A percentile compares a stretch with the other conserved stretches of the same genome.
Conservation (phyloP, 2,888 invertebrate genomes). For the Nemapogon koenigi region DNA sequence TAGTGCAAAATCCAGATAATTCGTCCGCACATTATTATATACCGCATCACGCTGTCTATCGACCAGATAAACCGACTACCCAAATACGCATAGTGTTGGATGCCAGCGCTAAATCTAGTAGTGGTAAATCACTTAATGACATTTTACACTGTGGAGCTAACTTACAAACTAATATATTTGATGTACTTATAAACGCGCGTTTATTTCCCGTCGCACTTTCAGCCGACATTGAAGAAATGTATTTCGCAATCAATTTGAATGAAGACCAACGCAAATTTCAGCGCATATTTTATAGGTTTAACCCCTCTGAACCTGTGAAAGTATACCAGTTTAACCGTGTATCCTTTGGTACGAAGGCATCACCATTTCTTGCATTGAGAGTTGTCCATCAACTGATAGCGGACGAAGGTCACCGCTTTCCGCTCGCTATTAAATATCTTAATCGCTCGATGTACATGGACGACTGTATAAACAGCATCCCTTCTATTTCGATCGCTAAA, state of each 20-base stretch:
- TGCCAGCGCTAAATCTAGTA: conserved; percentile 13
- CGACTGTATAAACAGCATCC: conserved; percentile 11
- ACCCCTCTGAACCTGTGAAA: neutral
- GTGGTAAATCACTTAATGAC: conserved; percentile 14
- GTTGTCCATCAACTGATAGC: conserved; percentile 13
- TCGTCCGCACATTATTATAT: too few species aligned
- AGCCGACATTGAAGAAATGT: conserved; percentile 17
- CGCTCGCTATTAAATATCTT: conserved; percentile 6
- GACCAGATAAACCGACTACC: too few species aligned
- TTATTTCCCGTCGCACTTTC: conserved; percentile 13
- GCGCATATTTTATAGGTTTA: conserved; percentile 3
- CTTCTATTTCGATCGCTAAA: neutral
- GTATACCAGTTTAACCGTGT: neutral
- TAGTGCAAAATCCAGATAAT: too few species aligned
- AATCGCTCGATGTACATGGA: conserved; percentile 13
- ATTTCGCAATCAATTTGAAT: conserved; percentile 9
- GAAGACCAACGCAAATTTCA: neutral
- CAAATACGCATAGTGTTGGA: too few species aligned
- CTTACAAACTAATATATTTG: conserved; percentile 15
- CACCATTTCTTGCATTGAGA: conserved; percentile 9
- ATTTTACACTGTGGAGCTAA: conserved; percentile 16
- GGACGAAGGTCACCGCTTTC: conserved; percentile 11
- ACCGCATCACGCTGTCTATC: too few species aligned
- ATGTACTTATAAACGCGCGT: conserved; percentile 14
- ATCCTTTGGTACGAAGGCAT: neutral